These are phyloP conservation scores for Thryonomys swinderianus DNA, from an alignment of 2,113 vertebrate genomes.

Conservation along the genomic window DNA sequence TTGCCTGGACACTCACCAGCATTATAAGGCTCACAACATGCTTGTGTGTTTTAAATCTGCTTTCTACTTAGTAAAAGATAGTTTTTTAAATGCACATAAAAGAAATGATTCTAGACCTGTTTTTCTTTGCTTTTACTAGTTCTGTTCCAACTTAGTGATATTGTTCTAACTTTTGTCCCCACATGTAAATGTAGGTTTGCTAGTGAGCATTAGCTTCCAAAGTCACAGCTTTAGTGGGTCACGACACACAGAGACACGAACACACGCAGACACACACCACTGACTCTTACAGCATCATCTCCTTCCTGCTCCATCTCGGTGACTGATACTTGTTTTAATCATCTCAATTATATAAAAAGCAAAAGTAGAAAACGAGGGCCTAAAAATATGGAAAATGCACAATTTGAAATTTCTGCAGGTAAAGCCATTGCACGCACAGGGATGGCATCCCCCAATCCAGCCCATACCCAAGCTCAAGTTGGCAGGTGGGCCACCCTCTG, in stretches of 20 bases:
- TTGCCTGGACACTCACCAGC: background rate
- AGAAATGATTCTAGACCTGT: background rate
- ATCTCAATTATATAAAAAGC: background rate
- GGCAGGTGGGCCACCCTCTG: background rate
- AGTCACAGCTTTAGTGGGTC: background rate
- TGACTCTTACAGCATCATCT: background rate
- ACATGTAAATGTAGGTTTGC: slow-evolving; percentile 18
- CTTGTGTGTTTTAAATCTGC: background rate
- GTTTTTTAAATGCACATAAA: slow-evolving; percentile 29
- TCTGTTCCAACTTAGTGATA: background rate
- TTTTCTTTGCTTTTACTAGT: slow-evolving; percentile 31
- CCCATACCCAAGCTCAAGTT: background rate
- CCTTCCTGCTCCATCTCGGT: background rate
- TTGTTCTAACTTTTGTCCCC: background rate
- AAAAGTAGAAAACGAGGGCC: background rate
- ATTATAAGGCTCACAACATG: background rate
- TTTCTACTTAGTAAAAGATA: slow-evolving; percentile 4
- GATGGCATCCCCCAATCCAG: background rate
- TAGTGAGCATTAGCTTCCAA: slow-evolving; percentile 1
- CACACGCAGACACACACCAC: background rate
- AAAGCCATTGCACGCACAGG: background rate
- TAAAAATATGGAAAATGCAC: background rate
- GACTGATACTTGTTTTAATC: background rate
- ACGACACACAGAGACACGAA: too few species aligned
- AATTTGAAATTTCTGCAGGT: background rate